phyloP scores from a whole-genome alignment of 2,888 invertebrate genomes.

The Amorpha juglandis region DNA sequence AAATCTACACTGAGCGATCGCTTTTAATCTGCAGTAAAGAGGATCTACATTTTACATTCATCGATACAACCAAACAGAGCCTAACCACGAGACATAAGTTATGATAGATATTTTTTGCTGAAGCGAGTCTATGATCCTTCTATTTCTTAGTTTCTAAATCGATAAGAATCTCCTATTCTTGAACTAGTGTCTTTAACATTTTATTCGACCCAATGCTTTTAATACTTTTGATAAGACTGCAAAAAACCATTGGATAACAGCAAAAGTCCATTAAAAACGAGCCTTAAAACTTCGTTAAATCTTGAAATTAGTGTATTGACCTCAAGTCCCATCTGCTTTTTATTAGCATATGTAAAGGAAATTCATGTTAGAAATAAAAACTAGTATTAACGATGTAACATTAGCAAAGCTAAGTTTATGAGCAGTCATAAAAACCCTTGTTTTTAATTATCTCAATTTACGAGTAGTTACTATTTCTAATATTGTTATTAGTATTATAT shows the following conservation, averaged over 20 bases:
- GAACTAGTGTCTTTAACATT: too few species aligned
- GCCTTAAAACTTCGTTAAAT: background rate
- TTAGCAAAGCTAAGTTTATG: slow-evolving; percentile 14
- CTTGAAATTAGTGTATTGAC: background rate
- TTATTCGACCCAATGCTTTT: too few species aligned
- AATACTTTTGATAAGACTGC: too few species aligned
- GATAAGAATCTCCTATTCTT: background rate
- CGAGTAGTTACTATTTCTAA: background rate
- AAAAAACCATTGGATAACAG: too few species aligned
- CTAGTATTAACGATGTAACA: slow-evolving; percentile 12
- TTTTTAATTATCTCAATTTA: slow-evolving; percentile 19
- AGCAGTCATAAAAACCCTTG: background rate
- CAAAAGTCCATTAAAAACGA: background rate
- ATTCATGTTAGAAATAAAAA: slow-evolving; percentile 15
- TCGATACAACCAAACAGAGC: too few species aligned
- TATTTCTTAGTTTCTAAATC: background rate
- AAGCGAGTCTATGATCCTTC: too few species aligned
- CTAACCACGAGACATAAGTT: too few species aligned
- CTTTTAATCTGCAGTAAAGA: too few species aligned
- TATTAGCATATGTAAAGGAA: slow-evolving; percentile 9
- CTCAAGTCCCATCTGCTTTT: slow-evolving; percentile 14
- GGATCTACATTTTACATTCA: too few species aligned
- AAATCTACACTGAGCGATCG: too few species aligned
- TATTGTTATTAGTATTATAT: slow-evolving; percentile 4
- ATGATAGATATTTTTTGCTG: too few species aligned